These are phyloP conservation scores for Mesaphorura yosii DNA, from an alignment of 1,140 invertebrate genomes.

Conservation along the genomic window DNA sequence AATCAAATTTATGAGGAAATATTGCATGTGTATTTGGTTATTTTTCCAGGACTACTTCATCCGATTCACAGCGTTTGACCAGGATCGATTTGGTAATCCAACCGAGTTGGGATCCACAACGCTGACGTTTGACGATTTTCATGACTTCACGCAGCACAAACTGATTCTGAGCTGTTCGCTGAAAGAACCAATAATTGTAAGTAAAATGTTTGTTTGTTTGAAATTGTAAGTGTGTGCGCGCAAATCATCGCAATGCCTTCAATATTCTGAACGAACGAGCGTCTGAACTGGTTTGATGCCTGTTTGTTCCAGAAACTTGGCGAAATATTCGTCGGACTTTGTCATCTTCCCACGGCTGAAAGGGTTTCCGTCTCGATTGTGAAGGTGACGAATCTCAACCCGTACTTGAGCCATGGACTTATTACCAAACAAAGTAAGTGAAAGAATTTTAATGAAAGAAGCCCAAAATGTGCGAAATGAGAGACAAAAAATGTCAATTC, in stretches of 20 bases:
- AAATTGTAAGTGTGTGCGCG: neutral
- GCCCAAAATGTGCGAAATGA: too few relatives aligned
- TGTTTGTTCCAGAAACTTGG: slow-evolving; percentile 26
- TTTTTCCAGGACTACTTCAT: slow-evolving; percentile 27
- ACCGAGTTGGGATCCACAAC: slow-evolving; percentile 25
- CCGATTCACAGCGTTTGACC: slow-evolving; percentile 29
- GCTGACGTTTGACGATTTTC: slow-evolving; percentile 30
- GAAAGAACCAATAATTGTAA: slow-evolving; percentile 28
- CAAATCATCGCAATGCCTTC: neutral
- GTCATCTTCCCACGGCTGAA: slow-evolving; percentile 30
- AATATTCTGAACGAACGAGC: neutral
- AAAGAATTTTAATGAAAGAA: too few relatives aligned
- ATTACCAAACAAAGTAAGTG: slow-evolving; percentile 31
- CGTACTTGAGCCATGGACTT: slow-evolving; percentile 29
- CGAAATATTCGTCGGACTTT: slow-evolving; percentile 28
- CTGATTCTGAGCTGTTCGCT: slow-evolving; percentile 30
- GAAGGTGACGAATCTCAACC: slow-evolving; percentile 31
- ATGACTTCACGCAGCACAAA: slow-evolving; percentile 29
- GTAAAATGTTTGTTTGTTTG: neutral
- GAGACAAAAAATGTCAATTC: too few relatives aligned
- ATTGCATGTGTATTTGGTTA: too few relatives aligned
- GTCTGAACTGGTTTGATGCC: neutral
- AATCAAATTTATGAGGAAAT: too few relatives aligned
- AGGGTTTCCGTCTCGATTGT: slow-evolving; percentile 29
- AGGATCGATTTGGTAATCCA: slow-evolving; percentile 29